These are phyloP conservation scores for Pristis pectinata DNA, from an alignment of 2,797 vertebrate species.

Conservation along the genomic window DNA sequence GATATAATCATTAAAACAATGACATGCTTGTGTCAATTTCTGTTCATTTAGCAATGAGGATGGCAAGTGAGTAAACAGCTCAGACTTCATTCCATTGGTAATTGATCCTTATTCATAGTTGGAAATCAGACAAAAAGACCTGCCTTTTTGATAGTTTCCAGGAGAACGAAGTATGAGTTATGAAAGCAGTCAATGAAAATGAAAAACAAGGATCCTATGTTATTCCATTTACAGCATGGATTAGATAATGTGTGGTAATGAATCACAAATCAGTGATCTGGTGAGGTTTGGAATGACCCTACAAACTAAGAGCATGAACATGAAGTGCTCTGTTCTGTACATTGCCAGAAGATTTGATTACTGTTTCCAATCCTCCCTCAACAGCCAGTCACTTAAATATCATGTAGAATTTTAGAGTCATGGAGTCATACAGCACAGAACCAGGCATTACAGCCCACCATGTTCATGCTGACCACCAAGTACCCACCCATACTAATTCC, in stretches of 20 bases:
- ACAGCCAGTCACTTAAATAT: background rate
- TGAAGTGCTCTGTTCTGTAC: background rate
- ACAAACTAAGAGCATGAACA: background rate
- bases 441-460: too few species aligned
- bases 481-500: too few species aligned
- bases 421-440: too few species aligned
- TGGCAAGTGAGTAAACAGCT: background rate
- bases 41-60: background rate
- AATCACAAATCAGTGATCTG: background rate
- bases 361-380: background rate
- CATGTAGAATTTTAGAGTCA: background rate
- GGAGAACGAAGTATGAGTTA: background rate
- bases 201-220: background rate
- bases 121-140: background rate
- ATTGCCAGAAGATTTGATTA: background rate
- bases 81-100: background rate
- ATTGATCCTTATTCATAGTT: background rate
- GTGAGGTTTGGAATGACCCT: background rate
- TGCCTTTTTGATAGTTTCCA: background rate
- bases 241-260: background rate
- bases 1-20: background rate
- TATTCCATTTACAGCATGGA: background rate
- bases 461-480: too few species aligned
- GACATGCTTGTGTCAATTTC: background rate
- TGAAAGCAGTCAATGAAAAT: background rate